phyloP scores from a whole-genome alignment of 2,888 invertebrate genomes.

The Chymomyza fuscimana region DNA sequence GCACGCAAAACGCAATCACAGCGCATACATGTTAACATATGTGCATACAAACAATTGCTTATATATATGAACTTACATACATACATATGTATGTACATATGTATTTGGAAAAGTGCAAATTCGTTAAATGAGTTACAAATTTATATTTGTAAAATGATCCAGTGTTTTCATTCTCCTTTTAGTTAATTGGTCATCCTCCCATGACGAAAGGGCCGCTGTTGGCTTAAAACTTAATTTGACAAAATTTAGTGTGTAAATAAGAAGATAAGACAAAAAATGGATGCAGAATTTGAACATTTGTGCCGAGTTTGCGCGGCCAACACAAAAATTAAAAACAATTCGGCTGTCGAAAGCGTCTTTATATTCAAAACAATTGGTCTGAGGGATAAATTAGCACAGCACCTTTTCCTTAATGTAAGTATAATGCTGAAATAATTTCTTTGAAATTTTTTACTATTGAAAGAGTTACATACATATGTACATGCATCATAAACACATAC shows the following conservation, averaged over 20 bases:
- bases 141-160: too few species aligned
- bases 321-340: constrained; percentile 71
- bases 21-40: not conserved
- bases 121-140: not conserved
- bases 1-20: constrained; percentile 34
- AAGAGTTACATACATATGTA: not conserved
- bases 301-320: constrained; percentile 76
- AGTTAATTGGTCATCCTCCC: constrained; percentile 4
- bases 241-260: constrained; percentile 9
- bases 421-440: not conserved
- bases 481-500: constrained; percentile 7
- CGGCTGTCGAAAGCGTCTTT: constrained; percentile 75
- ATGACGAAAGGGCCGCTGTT: not conserved
- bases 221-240: not conserved
- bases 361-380: constrained; percentile 73
- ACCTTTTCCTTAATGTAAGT: constrained; percentile 72
- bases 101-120: not conserved
- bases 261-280: constrained; percentile 48
- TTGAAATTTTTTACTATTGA: not conserved
- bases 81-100: not conserved
- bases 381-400: constrained; percentile 72
- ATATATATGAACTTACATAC: not conserved
- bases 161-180: not conserved
- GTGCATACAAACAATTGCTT: not conserved
- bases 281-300: constrained; percentile 72